Percentiles rank a stretch among this genome's conserved stretches.
Conservation (phyloP, 2,113 vertebrate species). For the Mustela lutreola region DNA sequence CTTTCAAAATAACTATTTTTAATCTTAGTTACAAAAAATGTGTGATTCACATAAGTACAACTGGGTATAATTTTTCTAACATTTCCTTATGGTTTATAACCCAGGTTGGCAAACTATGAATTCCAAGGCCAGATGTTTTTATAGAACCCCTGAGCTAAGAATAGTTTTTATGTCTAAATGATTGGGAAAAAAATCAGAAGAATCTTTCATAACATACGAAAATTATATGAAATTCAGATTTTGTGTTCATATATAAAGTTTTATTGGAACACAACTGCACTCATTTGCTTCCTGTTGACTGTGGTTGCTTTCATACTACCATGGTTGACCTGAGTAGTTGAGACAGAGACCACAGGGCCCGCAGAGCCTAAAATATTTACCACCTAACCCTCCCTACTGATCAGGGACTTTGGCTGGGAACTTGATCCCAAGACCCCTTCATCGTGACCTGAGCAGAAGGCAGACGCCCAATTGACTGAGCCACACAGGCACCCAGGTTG, state of each 20-base stretch:
- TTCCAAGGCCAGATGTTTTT: neutral
- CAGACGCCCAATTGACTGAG: neutral
- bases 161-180: neutral
- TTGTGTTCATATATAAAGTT: neutral
- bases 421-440: no score
- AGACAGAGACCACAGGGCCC: neutral
- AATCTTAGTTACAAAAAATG: neutral
- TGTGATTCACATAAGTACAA: neutral
- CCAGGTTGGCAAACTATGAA: neutral
- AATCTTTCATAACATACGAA: neutral
- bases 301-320: neutral
- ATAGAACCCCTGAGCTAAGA: neutral
- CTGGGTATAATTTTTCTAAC: neutral
- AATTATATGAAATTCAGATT: neutral
- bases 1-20: neutral
- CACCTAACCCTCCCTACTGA: neutral
- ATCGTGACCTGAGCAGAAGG: neutral
- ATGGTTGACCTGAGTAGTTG: neutral
- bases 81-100: neutral
- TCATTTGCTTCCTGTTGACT: rapidly evolving
- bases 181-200: neutral
- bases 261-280: neutral
- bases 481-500: neutral
- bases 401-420: no score
- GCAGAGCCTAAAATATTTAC: neutral